These are phyloP conservation scores for Halocynthia roretzi DNA, from an alignment of 23 tunicate species.

Conservation along the genomic window DNA sequence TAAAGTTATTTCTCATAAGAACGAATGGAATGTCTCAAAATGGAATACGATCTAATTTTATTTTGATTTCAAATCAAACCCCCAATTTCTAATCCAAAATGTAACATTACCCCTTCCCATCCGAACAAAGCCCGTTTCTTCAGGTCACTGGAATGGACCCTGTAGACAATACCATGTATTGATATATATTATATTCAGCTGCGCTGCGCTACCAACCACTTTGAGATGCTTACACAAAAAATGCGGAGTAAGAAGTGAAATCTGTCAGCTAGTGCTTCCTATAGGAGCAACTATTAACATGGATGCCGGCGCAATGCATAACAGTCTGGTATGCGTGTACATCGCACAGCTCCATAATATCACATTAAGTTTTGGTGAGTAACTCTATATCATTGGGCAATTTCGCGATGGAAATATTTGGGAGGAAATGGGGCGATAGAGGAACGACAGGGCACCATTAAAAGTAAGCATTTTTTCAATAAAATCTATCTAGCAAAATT, in stretches of 20 bases:
- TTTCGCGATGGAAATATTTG: no score
- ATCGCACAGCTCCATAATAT: background rate
- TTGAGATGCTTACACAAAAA: background rate
- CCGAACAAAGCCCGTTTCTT: background rate
- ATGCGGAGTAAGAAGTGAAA: background rate
- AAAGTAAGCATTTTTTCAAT: no score
- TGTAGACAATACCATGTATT: no score
- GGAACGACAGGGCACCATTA: no score
- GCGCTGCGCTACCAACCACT: background rate
- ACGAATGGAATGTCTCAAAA: no score
- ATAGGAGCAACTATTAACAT: slow-evolving; percentile 6
- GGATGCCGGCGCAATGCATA: slow-evolving; percentile 4
- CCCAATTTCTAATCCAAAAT: no score
- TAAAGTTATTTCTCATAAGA: no score
- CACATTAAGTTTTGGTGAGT: background rate
- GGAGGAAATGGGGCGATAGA: no score
- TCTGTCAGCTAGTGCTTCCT: background rate
- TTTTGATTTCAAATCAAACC: no score
- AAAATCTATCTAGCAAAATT: no score
- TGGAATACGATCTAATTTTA: no score
- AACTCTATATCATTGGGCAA: background rate
- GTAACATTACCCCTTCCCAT: background rate
- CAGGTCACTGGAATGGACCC: no score
- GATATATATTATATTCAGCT: background rate
- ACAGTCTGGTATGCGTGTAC: background rate